These are phyloP conservation scores for Torymus texanus DNA, from an alignment of 2,888 invertebrate species.

Conservation along the genomic window DNA sequence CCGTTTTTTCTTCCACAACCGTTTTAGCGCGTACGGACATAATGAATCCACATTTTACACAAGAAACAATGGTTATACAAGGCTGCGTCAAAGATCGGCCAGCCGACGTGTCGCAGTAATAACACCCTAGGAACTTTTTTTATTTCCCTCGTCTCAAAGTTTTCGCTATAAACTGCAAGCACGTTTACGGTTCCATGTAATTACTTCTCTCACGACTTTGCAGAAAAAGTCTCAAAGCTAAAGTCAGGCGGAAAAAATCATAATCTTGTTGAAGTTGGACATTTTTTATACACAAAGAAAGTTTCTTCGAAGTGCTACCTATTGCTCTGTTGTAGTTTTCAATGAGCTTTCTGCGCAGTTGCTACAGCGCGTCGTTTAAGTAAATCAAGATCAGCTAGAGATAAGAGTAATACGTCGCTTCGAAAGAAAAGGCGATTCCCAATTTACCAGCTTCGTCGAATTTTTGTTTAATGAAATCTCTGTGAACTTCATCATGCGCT, in stretches of 20 bases:
- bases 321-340: slow-evolving; percentile 7
- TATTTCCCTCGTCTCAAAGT: too few relatives aligned
- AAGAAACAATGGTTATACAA: slow-evolving; percentile 16
- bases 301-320: slow-evolving; percentile 9
- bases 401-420: slow-evolving; percentile 1
- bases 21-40: too few relatives aligned
- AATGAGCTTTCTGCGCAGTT: not conserved
- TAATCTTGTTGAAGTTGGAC: slow-evolving; percentile 28
- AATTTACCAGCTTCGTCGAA: too few relatives aligned
- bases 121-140: too few relatives aligned
- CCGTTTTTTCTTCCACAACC: too few relatives aligned
- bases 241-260: slow-evolving; percentile 39
- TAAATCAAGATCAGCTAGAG: slow-evolving; percentile 16
- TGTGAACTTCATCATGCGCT: too few relatives aligned
- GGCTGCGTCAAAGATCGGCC: not conserved
- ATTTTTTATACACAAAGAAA: slow-evolving; percentile 33
- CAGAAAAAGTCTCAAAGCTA: slow-evolving; percentile 10
- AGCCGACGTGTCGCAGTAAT: too few relatives aligned
- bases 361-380: not conserved
- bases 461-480: too few relatives aligned
- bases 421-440: not conserved
- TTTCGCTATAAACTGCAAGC: too few relatives aligned
- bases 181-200: too few relatives aligned
- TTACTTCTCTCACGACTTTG: not conserved
- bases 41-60: too few relatives aligned